phyloP scores from a whole-genome alignment of 2,888 invertebrate genomes.

The Lochmaea crataegi region DNA sequence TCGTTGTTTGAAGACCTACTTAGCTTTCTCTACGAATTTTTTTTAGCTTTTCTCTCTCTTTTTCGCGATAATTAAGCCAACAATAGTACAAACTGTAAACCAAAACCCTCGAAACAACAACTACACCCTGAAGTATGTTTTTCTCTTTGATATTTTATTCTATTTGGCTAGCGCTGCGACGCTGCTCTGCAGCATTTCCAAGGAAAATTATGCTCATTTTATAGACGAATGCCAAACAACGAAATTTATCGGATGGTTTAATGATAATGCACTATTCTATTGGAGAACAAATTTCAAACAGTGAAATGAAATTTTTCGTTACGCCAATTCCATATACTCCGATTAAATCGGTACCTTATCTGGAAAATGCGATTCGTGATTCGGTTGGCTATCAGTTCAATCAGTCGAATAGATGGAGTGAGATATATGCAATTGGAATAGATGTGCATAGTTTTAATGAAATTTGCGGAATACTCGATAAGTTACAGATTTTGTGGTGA shows the following conservation, averaged over 20 bases:
- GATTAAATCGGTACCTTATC: constrained; percentile 47
- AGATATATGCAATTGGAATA: background rate
- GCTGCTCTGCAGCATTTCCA: background rate
- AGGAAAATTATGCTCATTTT: background rate
- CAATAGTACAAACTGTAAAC: too few relatives aligned
- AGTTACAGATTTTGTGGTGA: background rate
- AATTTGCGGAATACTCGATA: background rate
- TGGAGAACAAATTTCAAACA: constrained; percentile 39
- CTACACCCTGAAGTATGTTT: background rate
- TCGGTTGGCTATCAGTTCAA: constrained; percentile 26
- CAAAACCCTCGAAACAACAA: too few relatives aligned
- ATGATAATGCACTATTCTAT: constrained; percentile 44
- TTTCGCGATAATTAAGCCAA: too few relatives aligned
- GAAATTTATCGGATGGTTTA: constrained; percentile 41
- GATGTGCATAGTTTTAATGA: background rate
- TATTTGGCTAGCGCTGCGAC: background rate
- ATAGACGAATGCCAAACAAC: constrained; percentile 2
- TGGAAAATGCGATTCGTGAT: constrained; percentile 37
- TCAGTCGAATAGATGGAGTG: constrained; percentile 22
- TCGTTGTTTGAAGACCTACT: too few relatives aligned
- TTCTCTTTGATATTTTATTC: background rate
- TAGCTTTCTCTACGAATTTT: too few relatives aligned
- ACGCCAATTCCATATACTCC: constrained; percentile 51
- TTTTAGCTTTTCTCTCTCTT: too few relatives aligned
- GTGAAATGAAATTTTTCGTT: constrained; percentile 48